phyloP scores from a whole-genome alignment of 2,113 vertebrate species.

The Lucifuga dentata region DNA sequence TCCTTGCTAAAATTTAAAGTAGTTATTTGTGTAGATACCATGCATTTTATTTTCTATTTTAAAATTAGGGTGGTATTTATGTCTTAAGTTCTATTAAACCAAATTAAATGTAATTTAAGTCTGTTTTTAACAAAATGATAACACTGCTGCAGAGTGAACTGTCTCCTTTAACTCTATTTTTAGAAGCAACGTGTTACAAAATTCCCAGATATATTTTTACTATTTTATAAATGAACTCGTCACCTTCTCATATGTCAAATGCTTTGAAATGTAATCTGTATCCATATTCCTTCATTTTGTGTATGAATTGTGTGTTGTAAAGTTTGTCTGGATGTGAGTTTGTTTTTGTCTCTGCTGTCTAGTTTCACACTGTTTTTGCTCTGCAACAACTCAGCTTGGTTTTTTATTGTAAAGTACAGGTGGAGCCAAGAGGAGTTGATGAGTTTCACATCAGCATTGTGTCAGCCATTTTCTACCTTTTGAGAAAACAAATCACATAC shows the following conservation, averaged over 20 bases:
- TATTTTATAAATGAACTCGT: constrained; percentile 36
- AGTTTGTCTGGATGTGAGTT: constrained; percentile 59
- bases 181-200: not conserved
- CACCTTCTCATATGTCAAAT: constrained; percentile 47
- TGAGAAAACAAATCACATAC: constrained; percentile 17
- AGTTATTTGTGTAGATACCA: constrained; percentile 9
- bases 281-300: constrained; percentile 68
- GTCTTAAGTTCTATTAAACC: constrained; percentile 9
- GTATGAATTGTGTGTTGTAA: constrained; percentile 62
- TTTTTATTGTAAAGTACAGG: constrained; percentile 43
- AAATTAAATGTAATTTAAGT: not conserved
- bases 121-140: not conserved
- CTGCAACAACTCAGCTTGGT: constrained; percentile 40
- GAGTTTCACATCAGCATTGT: constrained; percentile 29
- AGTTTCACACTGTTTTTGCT: constrained; percentile 60
- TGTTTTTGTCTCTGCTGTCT: constrained; percentile 58
- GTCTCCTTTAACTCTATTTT: not conserved
- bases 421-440: constrained; percentile 39
- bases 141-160: no score
- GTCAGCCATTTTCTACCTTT: constrained; percentile 38
- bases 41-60: constrained; percentile 30
- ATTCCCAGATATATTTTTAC: constrained; percentile 3
- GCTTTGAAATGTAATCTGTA: constrained; percentile 54
- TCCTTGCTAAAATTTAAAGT: not conserved
- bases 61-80: not conserved